Evolutionary conservation across 2,113 vertebrate genomes (phyloP).

Genomic region (Rattus norvegicus): DNA sequence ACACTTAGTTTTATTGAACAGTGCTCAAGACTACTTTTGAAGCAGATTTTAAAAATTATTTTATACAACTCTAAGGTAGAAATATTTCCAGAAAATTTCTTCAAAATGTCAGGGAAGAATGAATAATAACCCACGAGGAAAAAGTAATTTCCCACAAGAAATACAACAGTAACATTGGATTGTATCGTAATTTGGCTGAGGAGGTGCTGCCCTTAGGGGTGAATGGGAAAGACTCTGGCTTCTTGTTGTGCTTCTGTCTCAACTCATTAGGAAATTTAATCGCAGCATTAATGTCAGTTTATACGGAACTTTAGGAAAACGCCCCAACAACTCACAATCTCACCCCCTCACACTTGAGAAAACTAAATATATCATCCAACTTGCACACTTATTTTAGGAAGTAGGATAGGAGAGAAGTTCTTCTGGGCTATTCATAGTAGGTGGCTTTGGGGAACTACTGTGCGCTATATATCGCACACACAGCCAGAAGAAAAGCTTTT

Average conservation of each 20-base stretch:
- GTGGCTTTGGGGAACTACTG: not conserved
- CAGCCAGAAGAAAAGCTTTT: not conserved
- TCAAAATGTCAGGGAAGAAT: constrained; percentile 24
- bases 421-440: not conserved
- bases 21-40: constrained; percentile 22
- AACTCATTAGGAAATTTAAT: constrained; percentile 15
- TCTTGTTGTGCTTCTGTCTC: not conserved
- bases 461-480: not conserved
- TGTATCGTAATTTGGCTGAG: not conserved
- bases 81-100: constrained; percentile 45
- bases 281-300: not conserved
- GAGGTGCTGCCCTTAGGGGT: not conserved
- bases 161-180: not conserved
- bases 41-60: constrained; percentile 31
- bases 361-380: not conserved
- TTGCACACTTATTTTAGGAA: not conserved
- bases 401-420: not conserved
- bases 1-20: constrained; percentile 25
- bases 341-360: not conserved
- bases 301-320: not conserved
- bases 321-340: not conserved
- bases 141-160: constrained; percentile 22
- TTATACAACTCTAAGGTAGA: constrained; percentile 20
- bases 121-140: not conserved
- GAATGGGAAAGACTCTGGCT: not conserved